Conservation (phyloP, 2,888 invertebrate genomes). For the Barypeithes pellucidus region DNA sequence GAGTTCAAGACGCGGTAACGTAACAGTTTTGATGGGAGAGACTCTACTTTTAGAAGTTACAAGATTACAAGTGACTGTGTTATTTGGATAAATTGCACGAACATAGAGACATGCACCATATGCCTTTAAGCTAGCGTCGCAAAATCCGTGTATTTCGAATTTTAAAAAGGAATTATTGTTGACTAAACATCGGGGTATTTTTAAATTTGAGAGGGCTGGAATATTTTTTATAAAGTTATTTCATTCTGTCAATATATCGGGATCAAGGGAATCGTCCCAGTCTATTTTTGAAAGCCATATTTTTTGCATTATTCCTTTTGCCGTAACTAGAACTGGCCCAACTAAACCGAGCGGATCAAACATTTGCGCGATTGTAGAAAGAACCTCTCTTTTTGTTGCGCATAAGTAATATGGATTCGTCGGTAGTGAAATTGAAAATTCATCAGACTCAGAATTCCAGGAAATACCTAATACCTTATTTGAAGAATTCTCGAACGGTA, state of each 20-base stretch:
- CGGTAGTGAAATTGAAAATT: slow-evolving; percentile 3
- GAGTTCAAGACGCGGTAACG: slow-evolving; percentile 50
- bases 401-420: neutral
- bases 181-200: slow-evolving; percentile 47
- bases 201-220: slow-evolving; percentile 19
- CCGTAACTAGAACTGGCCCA: slow-evolving; percentile 40
- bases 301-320: slow-evolving; percentile 50
- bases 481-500: neutral
- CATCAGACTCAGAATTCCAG: slow-evolving; percentile 15
- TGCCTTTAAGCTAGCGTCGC: slow-evolving; percentile 52
- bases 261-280: slow-evolving; percentile 41
- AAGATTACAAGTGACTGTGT: slow-evolving; percentile 39
- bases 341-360: slow-evolving; percentile 52
- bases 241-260: slow-evolving; percentile 27
- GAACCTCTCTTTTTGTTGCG: slow-evolving; percentile 43
- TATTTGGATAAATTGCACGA: slow-evolving; percentile 29
- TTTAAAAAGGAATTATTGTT: neutral
- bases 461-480: slow-evolving; percentile 30
- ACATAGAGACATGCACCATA: slow-evolving; percentile 54
- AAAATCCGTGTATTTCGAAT: slow-evolving; percentile 54
- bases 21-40: slow-evolving; percentile 53
- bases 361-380: slow-evolving; percentile 42
- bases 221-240: slow-evolving; percentile 29
- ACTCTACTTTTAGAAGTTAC: slow-evolving; percentile 60
- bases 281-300: slow-evolving; percentile 42